Evolutionary conservation across 1,140 invertebrate genomes (phyloP).

Genomic region (Samia ricini): DNA sequence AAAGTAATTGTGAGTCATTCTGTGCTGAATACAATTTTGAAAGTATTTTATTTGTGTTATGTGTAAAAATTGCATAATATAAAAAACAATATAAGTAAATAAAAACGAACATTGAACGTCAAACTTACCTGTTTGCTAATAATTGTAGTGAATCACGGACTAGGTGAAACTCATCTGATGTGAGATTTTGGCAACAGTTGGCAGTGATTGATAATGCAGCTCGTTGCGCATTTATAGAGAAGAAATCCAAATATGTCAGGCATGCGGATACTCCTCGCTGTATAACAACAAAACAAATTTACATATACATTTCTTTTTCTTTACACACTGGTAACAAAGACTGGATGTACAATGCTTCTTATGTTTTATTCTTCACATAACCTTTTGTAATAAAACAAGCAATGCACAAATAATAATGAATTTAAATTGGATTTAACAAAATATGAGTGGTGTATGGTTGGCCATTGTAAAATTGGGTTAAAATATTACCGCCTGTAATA

Average conservation of each 20-base stretch:
- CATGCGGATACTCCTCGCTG: conserved; percentile 96
- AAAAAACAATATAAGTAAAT: too few relatives aligned
- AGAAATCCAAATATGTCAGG: conserved; percentile 97
- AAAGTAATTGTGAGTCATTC: too few relatives aligned
- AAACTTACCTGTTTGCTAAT: conserved; percentile 82
- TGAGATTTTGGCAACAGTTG: conserved; percentile 97
- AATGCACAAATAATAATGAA: too few relatives aligned
- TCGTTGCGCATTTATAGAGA: conserved; percentile 97
- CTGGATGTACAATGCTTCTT: too few relatives aligned
- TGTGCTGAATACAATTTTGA: too few relatives aligned
- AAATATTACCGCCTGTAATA: conserved; percentile 90
- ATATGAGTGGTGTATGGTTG: not conserved
- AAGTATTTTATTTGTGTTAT: too few relatives aligned
- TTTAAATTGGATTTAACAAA: too few relatives aligned
- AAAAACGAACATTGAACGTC: not conserved
- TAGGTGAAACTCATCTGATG: conserved; percentile 94
- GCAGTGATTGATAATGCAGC: conserved; percentile 96
- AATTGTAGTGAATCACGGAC: conserved; percentile 93
- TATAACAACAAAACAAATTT: not conserved
- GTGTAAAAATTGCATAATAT: too few relatives aligned
- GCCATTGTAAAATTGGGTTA: conserved; percentile 18
- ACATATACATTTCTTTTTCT: too few relatives aligned
- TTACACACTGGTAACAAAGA: too few relatives aligned
- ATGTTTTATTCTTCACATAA: too few relatives aligned
- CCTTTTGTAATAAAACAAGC: too few relatives aligned